phyloP scores from a whole-genome alignment of 2,888 invertebrate genomes.

The Tetrapedia diversipes region DNA sequence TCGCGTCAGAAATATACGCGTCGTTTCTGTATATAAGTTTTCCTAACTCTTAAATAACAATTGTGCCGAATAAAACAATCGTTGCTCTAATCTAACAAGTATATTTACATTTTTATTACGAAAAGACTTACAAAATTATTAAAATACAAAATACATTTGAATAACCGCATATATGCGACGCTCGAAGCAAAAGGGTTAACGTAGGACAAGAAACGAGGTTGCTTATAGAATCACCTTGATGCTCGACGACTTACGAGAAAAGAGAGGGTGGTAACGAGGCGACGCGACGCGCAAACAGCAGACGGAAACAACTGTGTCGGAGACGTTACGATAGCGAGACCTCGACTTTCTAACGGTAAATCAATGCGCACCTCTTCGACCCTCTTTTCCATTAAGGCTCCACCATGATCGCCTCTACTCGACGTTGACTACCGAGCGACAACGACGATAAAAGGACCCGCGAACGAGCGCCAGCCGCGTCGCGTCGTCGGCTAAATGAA shows the following conservation, averaged over 20 bases:
- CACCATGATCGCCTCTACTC: conserved; percentile 16
- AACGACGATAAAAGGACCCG: conserved; percentile 3
- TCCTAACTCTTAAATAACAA: too few species aligned
- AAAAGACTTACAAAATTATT: too few species aligned
- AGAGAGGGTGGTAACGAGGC: not conserved
- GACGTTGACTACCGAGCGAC: conserved; percentile 30
- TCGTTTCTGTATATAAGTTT: too few species aligned
- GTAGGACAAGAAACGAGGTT: too few species aligned
- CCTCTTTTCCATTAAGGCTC: conserved; percentile 48
- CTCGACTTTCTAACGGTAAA: conserved; percentile 39
- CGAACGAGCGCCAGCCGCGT: not conserved
- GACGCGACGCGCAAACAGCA: conserved; percentile 1
- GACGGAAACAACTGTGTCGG: conserved; percentile 3
- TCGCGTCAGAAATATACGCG: too few species aligned
- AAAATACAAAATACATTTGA: too few species aligned
- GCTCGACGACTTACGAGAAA: conserved; percentile 36
- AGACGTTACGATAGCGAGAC: conserved; percentile 5
- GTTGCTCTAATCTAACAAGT: too few species aligned
- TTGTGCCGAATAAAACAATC: too few species aligned
- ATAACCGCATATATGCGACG: too few species aligned
- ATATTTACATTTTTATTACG: too few species aligned
- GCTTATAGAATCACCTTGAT: too few species aligned
- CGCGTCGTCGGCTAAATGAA: conserved; percentile 13
- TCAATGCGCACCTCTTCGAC: conserved; percentile 40
- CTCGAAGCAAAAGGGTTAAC: too few species aligned